A percentile compares a stretch with the other conserved stretches of the same genome.
Evolutionary conservation across 2,888 invertebrate species (phyloP).

Genomic region (Acleris holmiana): DNA sequence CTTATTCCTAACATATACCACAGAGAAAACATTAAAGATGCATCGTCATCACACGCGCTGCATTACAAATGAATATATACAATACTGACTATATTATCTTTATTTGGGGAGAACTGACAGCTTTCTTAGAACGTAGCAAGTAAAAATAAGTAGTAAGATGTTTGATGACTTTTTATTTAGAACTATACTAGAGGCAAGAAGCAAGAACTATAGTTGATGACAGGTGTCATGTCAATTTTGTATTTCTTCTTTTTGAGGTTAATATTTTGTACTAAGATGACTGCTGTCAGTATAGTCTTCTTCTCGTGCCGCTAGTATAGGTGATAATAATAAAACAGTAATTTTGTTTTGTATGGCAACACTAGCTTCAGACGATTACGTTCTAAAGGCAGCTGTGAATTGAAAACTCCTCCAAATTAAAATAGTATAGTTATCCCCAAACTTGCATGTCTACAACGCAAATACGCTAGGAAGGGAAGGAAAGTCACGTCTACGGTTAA

Average conservation of each 20-base stretch:
- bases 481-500: slow-evolving; percentile 75
- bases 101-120: not conserved
- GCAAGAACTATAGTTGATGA: too few species aligned
- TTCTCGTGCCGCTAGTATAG: too few species aligned
- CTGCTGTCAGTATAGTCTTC: too few species aligned
- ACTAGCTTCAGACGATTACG: too few species aligned
- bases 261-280: too few species aligned
- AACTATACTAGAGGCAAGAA: too few species aligned
- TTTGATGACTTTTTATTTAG: too few species aligned
- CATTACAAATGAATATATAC: slow-evolving; percentile 46
- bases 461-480: slow-evolving; percentile 48
- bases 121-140: not conserved
- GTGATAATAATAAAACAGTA: too few species aligned
- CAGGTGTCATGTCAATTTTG: too few species aligned
- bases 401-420: slow-evolving; percentile 42
- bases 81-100: slow-evolving; percentile 42
- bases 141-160: too few species aligned
- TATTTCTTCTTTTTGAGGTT: too few species aligned
- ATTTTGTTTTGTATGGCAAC: too few species aligned
- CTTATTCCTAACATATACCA: slow-evolving; percentile 51
- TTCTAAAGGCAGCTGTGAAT: not conserved
- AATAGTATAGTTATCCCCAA: not conserved
- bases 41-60: slow-evolving; percentile 43
- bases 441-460: slow-evolving; percentile 16
- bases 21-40: slow-evolving; percentile 51